Conservation (phyloP, 2,888 invertebrate genomes). For the Sphaeridia pumilis region DNA sequence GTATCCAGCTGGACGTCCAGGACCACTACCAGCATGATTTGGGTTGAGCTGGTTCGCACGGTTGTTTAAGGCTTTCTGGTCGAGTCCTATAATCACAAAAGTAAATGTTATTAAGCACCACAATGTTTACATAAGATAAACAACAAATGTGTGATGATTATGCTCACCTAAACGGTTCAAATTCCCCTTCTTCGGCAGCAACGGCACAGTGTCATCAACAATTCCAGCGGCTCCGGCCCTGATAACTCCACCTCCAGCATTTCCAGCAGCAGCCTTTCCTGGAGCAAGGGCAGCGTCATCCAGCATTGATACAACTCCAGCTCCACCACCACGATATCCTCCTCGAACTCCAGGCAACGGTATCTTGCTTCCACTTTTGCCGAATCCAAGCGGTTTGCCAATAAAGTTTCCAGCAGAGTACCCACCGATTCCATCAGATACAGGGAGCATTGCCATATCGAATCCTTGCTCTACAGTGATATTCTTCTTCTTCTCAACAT, state of each 20-base stretch:
- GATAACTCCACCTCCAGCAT: neutral
- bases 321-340: constrained; percentile 11
- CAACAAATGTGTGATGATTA: too few relatives aligned
- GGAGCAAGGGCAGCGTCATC: constrained; percentile 6
- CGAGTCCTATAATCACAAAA: constrained; percentile 12
- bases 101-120: too few relatives aligned
- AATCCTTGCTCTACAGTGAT: constrained; percentile 17
- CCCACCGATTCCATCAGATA: constrained; percentile 23
- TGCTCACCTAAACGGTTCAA: neutral
- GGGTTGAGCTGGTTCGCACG: constrained; percentile 38
- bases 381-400: constrained; percentile 18
- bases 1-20: too few relatives aligned
- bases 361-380: constrained; percentile 18
- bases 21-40: constrained; percentile 34
- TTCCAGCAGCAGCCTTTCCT: neutral
- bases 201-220: neutral
- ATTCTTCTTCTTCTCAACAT: constrained; percentile 14
- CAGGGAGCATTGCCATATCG: constrained; percentile 25
- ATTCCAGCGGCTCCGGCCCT: neutral
- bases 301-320: neutral
- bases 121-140: too few relatives aligned
- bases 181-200: constrained; percentile 2
- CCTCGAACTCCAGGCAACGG: constrained; percentile 17
- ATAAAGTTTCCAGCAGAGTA: constrained; percentile 19
- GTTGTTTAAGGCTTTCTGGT: constrained; percentile 38